Conservation (phyloP, 2,113 vertebrate genomes). For the Eonycteris spelaea region DNA sequence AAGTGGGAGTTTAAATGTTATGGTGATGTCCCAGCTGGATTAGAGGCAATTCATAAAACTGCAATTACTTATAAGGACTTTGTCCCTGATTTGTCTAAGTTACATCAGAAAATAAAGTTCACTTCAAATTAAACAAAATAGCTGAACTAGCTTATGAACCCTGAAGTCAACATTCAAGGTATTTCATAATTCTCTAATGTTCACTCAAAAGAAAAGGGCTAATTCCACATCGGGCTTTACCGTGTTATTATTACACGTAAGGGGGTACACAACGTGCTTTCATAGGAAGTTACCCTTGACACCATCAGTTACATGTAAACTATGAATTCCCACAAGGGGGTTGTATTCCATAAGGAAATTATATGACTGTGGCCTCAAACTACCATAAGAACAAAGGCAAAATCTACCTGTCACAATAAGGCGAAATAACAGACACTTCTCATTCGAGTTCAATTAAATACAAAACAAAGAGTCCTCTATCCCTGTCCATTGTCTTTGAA, state of each 20-base stretch:
- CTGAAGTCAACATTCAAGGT: neutral
- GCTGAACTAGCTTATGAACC: neutral
- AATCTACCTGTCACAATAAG: neutral
- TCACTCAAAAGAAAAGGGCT: neutral
- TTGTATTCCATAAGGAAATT: neutral
- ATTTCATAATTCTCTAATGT: neutral
- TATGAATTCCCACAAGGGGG: neutral
- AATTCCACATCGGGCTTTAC: neutral
- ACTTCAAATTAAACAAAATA: neutral
- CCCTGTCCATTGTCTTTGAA: neutral
- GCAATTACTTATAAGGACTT: neutral
- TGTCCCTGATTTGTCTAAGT: neutral
- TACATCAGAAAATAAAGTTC: neutral
- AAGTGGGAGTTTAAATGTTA: neutral
- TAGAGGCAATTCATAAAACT: constrained; percentile 9
- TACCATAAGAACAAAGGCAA: neutral
- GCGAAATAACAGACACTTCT: neutral
- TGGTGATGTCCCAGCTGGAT: neutral
- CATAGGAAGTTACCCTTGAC: neutral
- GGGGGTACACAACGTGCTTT: neutral
- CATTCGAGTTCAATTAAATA: neutral
- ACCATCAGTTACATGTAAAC: neutral
- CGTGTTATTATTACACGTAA: neutral
- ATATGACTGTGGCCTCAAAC: neutral
- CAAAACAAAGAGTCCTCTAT: neutral